These are phyloP conservation scores for Antheraea yamamai DNA, from an alignment of 2,888 invertebrate species.

Conservation along the genomic window DNA sequence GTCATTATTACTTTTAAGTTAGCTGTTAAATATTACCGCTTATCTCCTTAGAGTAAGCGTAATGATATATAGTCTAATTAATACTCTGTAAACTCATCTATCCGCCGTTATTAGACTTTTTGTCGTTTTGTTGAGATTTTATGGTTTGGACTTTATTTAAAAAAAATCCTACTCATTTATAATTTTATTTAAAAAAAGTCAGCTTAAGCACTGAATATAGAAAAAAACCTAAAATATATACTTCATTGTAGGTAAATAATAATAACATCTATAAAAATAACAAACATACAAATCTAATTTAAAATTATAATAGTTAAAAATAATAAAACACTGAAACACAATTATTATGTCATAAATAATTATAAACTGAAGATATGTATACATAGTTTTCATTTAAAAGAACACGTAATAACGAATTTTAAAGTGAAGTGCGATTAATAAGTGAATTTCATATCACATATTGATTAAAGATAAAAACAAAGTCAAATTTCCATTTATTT, in stretches of 20 bases:
- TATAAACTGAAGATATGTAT: background rate
- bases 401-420: background rate
- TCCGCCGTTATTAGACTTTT: too few species aligned
- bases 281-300: background rate
- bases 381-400: background rate
- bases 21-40: too few species aligned
- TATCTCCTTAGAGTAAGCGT: background rate
- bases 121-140: too few species aligned
- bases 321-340: background rate
- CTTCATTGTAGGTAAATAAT: too few species aligned
- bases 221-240: background rate
- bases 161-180: too few species aligned
- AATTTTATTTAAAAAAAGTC: background rate
- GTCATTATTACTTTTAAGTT: background rate
- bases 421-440: background rate
- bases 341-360: background rate
- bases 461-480: background rate
- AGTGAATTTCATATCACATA: background rate
- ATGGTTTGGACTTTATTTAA: too few species aligned
- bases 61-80: too few species aligned
- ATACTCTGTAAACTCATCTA: too few species aligned
- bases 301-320: background rate
- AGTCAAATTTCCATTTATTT: background rate
- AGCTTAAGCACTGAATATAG: background rate
- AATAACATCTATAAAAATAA: too few species aligned